These are phyloP conservation scores for Anguilla anguilla DNA, from an alignment of 2,797 vertebrate species.

Conservation along the genomic window DNA sequence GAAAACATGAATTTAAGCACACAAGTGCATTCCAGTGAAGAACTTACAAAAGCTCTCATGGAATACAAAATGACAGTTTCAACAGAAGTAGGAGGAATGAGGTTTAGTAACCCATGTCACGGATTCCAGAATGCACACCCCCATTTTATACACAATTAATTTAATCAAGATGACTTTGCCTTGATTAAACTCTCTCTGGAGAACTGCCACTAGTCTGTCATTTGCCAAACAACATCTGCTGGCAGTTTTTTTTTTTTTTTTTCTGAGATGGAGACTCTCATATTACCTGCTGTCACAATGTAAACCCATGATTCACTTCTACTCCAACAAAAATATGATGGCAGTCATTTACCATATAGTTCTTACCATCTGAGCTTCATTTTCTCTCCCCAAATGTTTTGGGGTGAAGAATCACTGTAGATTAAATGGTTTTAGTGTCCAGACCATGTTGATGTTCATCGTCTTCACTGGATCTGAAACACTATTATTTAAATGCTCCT, in stretches of 20 bases:
- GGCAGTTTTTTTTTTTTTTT: background rate
- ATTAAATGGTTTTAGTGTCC: background rate
- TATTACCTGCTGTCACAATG: constrained; percentile 11
- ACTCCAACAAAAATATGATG: constrained; percentile 20
- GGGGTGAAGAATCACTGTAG: background rate
- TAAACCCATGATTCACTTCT: constrained; percentile 22
- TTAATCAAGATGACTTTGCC: constrained; percentile 47
- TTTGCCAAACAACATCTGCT: constrained; percentile 35
- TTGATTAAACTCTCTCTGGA: constrained; percentile 40
- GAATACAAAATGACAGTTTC: background rate
- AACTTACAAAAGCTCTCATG: background rate
- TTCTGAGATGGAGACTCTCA: background rate
- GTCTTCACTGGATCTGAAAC: background rate
- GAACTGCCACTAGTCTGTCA: constrained; percentile 22
- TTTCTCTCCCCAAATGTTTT: background rate
- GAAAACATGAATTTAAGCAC: background rate
- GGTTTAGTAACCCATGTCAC: constrained; percentile 27
- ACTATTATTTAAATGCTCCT: background rate
- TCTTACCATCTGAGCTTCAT: background rate
- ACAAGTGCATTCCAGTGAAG: background rate
- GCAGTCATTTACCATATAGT: constrained; percentile 21
- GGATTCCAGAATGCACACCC: constrained; percentile 1
- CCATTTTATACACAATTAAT: constrained; percentile 38
- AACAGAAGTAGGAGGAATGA: constrained; percentile 26
- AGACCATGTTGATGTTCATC: background rate